Conservation (phyloP, 2,797 vertebrate species). For the Acridotheres tristis region DNA sequence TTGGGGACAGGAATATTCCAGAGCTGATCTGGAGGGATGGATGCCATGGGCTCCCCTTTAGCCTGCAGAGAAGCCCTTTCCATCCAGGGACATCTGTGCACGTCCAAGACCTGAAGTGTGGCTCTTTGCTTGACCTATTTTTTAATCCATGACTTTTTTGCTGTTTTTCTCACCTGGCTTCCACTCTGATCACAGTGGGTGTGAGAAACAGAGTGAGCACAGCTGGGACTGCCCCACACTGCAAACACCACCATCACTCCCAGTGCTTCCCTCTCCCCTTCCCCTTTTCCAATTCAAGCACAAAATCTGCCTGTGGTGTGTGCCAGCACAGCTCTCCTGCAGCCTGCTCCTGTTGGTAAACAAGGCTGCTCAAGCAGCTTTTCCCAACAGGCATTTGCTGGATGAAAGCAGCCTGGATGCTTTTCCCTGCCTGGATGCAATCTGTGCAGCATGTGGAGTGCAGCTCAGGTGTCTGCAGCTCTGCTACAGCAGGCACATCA, state of each 20-base stretch:
- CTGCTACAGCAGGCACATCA: neutral
- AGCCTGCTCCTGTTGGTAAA: neutral
- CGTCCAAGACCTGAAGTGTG: neutral
- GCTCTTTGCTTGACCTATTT: neutral
- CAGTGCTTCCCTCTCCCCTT: neutral
- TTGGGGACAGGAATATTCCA: neutral
- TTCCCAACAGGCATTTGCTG: neutral
- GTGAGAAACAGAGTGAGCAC: neutral
- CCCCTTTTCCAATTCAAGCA: neutral
- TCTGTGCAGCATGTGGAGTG: neutral
- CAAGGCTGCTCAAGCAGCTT: neutral
- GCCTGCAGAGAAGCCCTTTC: neutral
- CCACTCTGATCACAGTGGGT: neutral
- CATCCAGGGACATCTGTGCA: neutral
- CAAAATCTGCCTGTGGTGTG: fast-evolving
- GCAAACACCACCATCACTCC: neutral
- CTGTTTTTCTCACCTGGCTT: neutral
- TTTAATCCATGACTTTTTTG: neutral
- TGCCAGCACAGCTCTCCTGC: neutral
- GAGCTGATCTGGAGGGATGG: neutral
- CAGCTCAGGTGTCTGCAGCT: neutral
- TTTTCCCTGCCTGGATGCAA: neutral
- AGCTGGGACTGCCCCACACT: fast-evolving
- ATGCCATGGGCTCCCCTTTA: fast-evolving
- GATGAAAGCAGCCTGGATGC: neutral